Evolutionary conservation across 35 echinoderm and acorn worm species (phyloP).

Genomic region (Hemicentrotus pulcherrimus): DNA sequence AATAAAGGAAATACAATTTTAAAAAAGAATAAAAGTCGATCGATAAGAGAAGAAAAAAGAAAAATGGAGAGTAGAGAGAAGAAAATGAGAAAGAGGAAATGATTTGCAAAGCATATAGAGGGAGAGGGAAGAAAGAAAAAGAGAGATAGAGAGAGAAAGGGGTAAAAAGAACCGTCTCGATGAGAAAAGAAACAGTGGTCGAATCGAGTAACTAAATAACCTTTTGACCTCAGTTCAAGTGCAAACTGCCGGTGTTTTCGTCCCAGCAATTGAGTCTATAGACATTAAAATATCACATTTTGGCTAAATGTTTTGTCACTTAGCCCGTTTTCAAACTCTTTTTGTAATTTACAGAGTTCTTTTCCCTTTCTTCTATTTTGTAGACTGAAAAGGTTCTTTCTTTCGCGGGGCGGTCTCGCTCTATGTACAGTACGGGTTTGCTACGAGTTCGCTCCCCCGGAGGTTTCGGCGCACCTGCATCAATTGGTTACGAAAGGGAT

Average conservation of each 20-base stretch:
- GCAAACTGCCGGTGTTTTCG: conserved; percentile 22
- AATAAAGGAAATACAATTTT: too few species aligned
- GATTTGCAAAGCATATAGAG: neutral
- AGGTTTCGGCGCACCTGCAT: conserved; percentile 15
- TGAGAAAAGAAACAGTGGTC: conserved; percentile 39
- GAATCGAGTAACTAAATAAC: conserved; percentile 40
- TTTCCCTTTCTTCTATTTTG: neutral
- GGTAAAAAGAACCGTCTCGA: neutral
- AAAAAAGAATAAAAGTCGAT: neutral
- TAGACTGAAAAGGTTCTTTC: neutral
- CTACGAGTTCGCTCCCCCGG: conserved; percentile 13
- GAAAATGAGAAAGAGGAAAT: neutral
- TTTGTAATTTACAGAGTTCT: neutral
- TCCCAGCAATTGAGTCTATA: conserved; percentile 33
- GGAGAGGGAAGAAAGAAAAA: neutral
- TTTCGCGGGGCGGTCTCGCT: neutral
- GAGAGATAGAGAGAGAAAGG: neutral
- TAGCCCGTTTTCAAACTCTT: conserved; percentile 35
- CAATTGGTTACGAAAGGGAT: conserved; percentile 29
- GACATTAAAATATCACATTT: conserved; percentile 58
- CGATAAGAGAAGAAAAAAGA: neutral
- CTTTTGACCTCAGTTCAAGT: conserved; percentile 26
- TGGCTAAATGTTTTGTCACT: conserved; percentile 55
- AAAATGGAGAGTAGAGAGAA: neutral
- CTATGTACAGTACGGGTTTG: conserved; percentile 6